Base-by-base conservation (phyloP, 2,888 invertebrate species). In the Willowsia nigromaculata region DNA sequence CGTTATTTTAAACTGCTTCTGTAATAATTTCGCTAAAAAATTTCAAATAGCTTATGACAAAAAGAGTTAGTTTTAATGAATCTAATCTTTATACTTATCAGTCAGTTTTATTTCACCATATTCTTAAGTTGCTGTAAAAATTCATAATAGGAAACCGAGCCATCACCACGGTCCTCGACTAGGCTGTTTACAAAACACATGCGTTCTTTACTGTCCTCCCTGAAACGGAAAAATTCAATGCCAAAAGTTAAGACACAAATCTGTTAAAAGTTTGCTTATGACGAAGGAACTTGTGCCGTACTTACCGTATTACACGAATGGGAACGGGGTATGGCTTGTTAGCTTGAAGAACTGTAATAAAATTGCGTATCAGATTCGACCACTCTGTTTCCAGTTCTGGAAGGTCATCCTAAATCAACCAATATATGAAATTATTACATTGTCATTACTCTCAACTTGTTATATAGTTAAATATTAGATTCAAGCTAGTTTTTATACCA, bases 81-180 rank as follows among this genome's bases (percentile, higher is more conserved):
- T 47, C 65, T 80, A 68, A 71, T 71, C 18, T 40, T 81, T 80
- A 71, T 86, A 22, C 53, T 76, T 59, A 53, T 89, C 89, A 89
- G 89, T 89, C 89, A 89, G 33, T 37, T 62, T 88, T 96, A 98
- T 95, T 98, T 98, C 94, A 98, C 96, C 95, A 97, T 97, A 93
- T 96, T 96, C 94, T 97, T 97, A 93, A 98, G 95, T 95, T 99
- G 98, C 94, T 99, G 99, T 94, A 99, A 95, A 95, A 99, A 99
- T 95, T 99, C 99, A 94, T 98, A 97, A 95, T 99, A 99, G 92
- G 98, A 98, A 94, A 98, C 96, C 83, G 98, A 96, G 87, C 97
- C 97, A 94, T 99, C 99, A 91, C 97, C 96, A 93, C 99, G 95
- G 94, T 99, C 99, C 94, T 99, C 99, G 74, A 99, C 95, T 93